Conservation (phyloP, 2,888 invertebrate genomes). For the Bellardia bayeri region DNA sequence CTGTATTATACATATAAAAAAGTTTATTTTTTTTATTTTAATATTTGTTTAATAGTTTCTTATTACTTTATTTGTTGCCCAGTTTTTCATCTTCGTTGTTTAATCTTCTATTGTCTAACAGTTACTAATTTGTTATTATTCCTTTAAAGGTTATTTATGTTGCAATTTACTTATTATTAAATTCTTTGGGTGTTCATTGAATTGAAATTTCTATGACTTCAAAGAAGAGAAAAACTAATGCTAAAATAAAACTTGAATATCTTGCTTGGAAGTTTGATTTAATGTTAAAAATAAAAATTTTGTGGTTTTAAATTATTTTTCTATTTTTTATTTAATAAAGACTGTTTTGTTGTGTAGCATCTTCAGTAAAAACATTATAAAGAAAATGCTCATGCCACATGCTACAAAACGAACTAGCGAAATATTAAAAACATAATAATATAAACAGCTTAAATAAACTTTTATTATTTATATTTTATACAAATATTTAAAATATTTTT, state of each 20-base stretch:
- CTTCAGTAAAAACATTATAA: no score
- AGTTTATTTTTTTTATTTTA: not conserved
- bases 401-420: no score
- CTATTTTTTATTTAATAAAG: no score
- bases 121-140: conserved; percentile 30
- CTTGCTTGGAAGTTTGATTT: no score
- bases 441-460: no score
- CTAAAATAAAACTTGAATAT: not conserved
- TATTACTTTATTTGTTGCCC: conserved; percentile 34
- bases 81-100: conserved; percentile 37
- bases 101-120: conserved; percentile 1
- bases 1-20: conserved; percentile 14
- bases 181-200: not conserved
- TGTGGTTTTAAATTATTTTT: no score
- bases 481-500: not conserved
- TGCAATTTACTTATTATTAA: not conserved
- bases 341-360: no score
- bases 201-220: not conserved
- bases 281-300: no score
- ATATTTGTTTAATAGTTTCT: not conserved
- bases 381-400: no score
- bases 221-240: not conserved
- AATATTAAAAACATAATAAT: no score
- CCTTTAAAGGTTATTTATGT: not conserved
- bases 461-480: not conserved